phyloP scores from a whole-genome alignment of 2,888 invertebrate genomes.

The Lycia hirtaria region DNA sequence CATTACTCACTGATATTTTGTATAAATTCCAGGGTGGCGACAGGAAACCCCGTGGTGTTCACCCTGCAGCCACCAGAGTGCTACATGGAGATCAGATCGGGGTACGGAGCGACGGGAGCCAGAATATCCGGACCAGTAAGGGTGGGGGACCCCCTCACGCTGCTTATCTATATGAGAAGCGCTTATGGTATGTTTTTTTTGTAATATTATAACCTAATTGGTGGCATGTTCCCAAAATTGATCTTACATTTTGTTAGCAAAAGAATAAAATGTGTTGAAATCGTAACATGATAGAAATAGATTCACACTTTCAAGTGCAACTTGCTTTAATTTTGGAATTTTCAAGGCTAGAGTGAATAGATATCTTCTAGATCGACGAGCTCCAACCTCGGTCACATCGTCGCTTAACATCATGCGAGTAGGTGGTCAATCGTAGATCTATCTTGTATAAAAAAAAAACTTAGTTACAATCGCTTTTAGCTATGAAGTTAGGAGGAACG shows the following conservation, averaged over 20 bases:
- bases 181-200: slow-evolving; percentile 90
- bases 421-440: no score
- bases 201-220: not conserved
- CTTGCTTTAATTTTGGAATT: not conserved
- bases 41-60: slow-evolving; percentile 97
- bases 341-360: no score
- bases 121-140: slow-evolving; percentile 95
- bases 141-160: slow-evolving; percentile 95
- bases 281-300: no score
- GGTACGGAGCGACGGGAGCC: slow-evolving; percentile 94
- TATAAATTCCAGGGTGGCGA: slow-evolving; percentile 90
- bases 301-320: no score
- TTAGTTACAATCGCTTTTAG: no score
- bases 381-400: no score
- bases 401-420: no score
- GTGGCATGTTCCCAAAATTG: not conserved
- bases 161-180: slow-evolving; percentile 97
- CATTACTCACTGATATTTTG: not conserved
- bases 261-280: no score
- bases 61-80: slow-evolving; percentile 97
- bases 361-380: no score
- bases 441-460: no score
- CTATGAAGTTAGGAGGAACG: no score
- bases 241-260: no score
- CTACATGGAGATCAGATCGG: slow-evolving; percentile 97